Evolutionary conservation across 2,888 invertebrate genomes (phyloP).

Genomic region (Euspilapteryx auroguttella): DNA sequence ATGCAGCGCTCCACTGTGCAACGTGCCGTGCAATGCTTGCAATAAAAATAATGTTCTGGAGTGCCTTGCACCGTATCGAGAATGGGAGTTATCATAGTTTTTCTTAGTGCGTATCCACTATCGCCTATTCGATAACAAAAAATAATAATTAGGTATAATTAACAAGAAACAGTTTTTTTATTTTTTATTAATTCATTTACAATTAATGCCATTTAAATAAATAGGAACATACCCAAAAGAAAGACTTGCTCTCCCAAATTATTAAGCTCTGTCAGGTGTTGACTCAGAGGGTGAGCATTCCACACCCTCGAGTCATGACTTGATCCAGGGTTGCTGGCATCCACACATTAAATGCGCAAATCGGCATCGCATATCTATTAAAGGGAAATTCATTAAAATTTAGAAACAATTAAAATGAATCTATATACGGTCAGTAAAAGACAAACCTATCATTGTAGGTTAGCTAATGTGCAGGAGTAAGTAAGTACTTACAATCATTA

Average conservation of each 20-base stretch:
- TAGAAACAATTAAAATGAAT: too few relatives aligned
- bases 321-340: background rate
- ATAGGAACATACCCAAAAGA: slow-evolving; percentile 7
- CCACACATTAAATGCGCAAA: background rate
- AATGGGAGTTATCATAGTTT: slow-evolving; percentile 3
- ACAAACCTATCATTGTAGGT: too few relatives aligned
- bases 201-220: slow-evolving; percentile 6
- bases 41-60: background rate
- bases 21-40: background rate
- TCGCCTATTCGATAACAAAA: too few relatives aligned
- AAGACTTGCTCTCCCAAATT: slow-evolving; percentile 5
- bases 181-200: background rate
- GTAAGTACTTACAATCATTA: slow-evolving; percentile 1
- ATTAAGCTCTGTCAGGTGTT: background rate
- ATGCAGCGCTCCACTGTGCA: slow-evolving; percentile 2
- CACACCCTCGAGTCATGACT: background rate
- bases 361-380: slow-evolving; percentile 1
- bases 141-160: background rate
- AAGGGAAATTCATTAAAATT: background rate
- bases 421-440: too few relatives aligned
- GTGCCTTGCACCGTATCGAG: background rate
- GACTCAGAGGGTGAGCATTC: background rate
- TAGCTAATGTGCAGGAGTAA: too few relatives aligned
- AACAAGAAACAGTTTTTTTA: background rate
- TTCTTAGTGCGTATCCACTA: slow-evolving; percentile 1